phyloP scores from a whole-genome alignment of 2,888 invertebrate genomes.

The Tipula vernalis region DNA sequence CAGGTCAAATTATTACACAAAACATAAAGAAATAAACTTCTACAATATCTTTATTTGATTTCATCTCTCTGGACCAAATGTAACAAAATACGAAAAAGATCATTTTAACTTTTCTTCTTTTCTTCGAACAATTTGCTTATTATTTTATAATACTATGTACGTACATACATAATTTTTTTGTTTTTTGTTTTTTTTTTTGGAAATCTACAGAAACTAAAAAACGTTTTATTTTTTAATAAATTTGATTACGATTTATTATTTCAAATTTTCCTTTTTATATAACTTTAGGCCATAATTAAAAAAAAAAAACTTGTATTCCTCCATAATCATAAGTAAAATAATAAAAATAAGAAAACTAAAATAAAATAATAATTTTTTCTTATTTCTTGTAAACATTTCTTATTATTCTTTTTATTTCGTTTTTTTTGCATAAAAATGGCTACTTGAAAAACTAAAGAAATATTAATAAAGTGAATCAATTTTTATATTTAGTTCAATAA shows the following conservation, averaged over 20 bases:
- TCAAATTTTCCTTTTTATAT: not conserved
- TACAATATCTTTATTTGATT: not conserved
- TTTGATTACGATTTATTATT: constrained; percentile 4
- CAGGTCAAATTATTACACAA: not conserved
- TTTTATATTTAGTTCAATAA: not conserved
- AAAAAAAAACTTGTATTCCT: not conserved
- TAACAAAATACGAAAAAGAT: not conserved
- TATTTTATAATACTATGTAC: not conserved
- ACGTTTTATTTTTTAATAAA: not conserved
- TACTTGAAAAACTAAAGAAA: not conserved
- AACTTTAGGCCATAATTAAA: constrained; percentile 4
- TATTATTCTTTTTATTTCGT: not conserved
- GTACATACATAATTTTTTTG: not conserved
- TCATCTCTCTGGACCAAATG: not conserved
- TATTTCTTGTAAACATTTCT: not conserved
- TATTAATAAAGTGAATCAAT: not conserved
- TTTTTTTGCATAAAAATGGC: not conserved
- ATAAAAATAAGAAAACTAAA: not conserved
- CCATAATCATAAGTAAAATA: not conserved
- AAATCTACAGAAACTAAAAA: not conserved
- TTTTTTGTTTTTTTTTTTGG: constrained; percentile 4
- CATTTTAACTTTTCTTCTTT: not conserved
- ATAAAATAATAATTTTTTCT: not conserved
- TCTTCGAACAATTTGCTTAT: not conserved
- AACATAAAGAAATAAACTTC: not conserved